Evolutionary conservation across 1,140 invertebrate species (phyloP), one percentile per base, ranked within the genome.

Genomic region (Camponotus floridanus): DNA sequence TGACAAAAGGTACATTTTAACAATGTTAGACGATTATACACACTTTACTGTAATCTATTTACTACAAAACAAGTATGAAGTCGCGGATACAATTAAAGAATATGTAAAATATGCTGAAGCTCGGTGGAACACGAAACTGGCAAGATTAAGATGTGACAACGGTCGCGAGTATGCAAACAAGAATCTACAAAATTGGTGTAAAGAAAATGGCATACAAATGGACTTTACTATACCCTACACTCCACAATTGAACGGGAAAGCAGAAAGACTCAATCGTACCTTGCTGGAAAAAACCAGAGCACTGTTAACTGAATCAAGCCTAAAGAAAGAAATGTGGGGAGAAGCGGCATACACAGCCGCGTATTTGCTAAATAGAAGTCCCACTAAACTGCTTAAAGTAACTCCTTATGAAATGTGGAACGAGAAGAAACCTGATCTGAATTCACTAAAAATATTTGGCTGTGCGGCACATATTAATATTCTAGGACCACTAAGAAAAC

Each of bases 241-340:
- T 31, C 85, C 85, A 51, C 73, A 93, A 78, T 87, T 89, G 57
- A 94, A 94, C 86, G 92, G 93, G 11, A 83, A 89, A 21, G 86
- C 91, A 2, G 94, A 95, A 78, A 68, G 93, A 65, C 81, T 90
- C 13, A 95, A 94, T 57, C 65, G 93, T 31, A 94, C 90, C 0
- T 73, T 94, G 7, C 33, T 84, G 15, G 67, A 92, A 21, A 83
- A 68, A 45, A 91, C 91, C 6, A 81, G 92, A 61, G 86, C 91
- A 9, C 80, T 94, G 79, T 31, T 95, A 18, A 9, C 86, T n/a
- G 91, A 94, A 55, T 88, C 88, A 48, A 67, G 88, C 0, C 61
- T 95, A 33, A 57, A 71, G 15, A 67, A 76, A 21, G 70, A 51
- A 7, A 92, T 92, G 86, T 95, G 94, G 93, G 90, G 87, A 39